Conservation (phyloP, 2,888 invertebrate species). For the Polydesmus complanatus region DNA sequence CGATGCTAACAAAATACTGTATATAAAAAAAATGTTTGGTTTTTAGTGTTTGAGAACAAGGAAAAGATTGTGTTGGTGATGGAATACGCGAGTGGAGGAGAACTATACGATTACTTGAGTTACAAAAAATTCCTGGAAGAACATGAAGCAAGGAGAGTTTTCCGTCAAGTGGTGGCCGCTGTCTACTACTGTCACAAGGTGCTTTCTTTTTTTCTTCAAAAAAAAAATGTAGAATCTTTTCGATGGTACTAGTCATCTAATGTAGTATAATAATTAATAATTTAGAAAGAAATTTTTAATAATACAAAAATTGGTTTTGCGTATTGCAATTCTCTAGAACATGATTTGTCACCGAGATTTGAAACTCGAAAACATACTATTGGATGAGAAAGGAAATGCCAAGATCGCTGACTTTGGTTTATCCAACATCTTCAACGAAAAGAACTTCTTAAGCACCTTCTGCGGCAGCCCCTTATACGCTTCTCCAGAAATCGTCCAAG, state of each 20-base stretch:
- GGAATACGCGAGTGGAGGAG: slow-evolving; percentile 98
- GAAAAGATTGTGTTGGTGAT: slow-evolving; percentile 99
- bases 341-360: slow-evolving; percentile 93
- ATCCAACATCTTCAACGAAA: slow-evolving; percentile 89
- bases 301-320: neutral
- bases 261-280: neutral
- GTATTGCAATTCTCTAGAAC: slow-evolving; percentile 41
- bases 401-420: slow-evolving; percentile 97
- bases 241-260: neutral
- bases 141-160: slow-evolving; percentile 83
- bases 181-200: slow-evolving; percentile 93
- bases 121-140: slow-evolving; percentile 74
- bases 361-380: slow-evolving; percentile 84
- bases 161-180: slow-evolving; percentile 90
- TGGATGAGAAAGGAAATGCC: slow-evolving; percentile 85
- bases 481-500: slow-evolving; percentile 94
- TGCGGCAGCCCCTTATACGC: slow-evolving; percentile 95
- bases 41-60: slow-evolving; percentile 92
- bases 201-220: no score
- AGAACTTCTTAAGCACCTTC: slow-evolving; percentile 72
- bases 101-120: slow-evolving; percentile 91
- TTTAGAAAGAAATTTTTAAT: neutral
- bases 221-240: neutral
- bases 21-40: slow-evolving; percentile 16
- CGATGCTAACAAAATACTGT: neutral